Evolutionary conservation across 2,888 invertebrate species (phyloP).

Genomic region (Conomelus anceps): DNA sequence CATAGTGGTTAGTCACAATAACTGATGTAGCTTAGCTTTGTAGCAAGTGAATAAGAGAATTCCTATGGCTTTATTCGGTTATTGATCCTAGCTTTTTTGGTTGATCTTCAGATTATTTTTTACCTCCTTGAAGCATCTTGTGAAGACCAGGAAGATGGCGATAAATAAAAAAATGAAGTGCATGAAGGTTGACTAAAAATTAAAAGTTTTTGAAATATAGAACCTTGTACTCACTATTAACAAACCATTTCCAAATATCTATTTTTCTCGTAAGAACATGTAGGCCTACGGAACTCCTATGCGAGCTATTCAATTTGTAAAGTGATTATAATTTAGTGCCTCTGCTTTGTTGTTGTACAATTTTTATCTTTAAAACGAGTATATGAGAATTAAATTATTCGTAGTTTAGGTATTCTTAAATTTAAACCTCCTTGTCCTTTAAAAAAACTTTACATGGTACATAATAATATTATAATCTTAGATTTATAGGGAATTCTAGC

Average conservation of each 20-base stretch:
- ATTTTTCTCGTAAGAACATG: background rate
- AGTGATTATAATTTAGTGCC: constrained; percentile 14
- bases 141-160: background rate
- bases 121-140: background rate
- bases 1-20: background rate
- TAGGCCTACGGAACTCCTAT: background rate
- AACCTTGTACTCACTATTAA: background rate
- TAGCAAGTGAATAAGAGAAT: background rate
- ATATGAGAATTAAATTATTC: background rate
- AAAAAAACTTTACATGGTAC: constrained; percentile 23
- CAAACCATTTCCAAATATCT: background rate
- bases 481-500: background rate
- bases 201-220: background rate
- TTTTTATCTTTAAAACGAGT: background rate
- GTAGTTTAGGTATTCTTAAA: background rate
- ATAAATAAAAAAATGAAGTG: background rate
- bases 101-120: background rate
- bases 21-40: background rate
- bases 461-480: background rate
- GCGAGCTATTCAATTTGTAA: background rate
- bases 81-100: background rate
- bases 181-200: background rate
- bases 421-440: constrained; percentile 1
- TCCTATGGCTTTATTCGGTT: background rate
- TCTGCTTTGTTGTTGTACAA: background rate